phyloP scores from a whole-genome alignment of 2,113 vertebrate species.

The Sturnus vulgaris region DNA sequence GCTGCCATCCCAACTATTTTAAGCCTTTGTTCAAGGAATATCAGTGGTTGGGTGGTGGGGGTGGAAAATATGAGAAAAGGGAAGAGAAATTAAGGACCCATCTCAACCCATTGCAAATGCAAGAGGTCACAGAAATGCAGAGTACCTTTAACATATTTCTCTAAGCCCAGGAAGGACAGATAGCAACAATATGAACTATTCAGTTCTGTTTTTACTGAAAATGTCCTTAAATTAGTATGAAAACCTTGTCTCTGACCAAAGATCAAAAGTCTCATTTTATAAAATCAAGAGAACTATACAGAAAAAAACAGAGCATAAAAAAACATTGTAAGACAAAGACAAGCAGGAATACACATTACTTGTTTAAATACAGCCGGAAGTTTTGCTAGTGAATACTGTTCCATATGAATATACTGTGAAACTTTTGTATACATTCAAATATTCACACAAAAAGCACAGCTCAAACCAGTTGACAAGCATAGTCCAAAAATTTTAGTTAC shows the following conservation, averaged over 20 bases:
- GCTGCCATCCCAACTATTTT: constrained; percentile 1
- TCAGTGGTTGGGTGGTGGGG: neutral
- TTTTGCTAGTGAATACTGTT: neutral
- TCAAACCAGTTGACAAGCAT: neutral
- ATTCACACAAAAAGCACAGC: neutral
- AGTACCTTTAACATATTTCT: neutral
- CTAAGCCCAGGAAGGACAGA: neutral
- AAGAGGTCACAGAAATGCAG: neutral
- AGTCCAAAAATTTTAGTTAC: neutral
- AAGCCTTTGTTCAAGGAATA: neutral
- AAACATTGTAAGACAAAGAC: neutral
- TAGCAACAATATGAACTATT: neutral
- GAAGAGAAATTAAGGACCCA: neutral
- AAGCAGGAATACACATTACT: neutral
- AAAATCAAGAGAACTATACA: neutral
- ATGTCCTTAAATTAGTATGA: neutral
- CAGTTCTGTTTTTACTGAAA: neutral
- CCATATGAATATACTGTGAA: neutral
- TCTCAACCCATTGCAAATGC: neutral
- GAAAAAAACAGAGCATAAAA: neutral
- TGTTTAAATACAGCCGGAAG: neutral
- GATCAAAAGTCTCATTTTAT: neutral
- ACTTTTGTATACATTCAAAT: neutral
- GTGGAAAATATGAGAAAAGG: neutral
- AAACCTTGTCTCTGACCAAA: neutral